Conservation (phyloP, 1,140 invertebrate genomes). For the Drosophila repletoides region DNA sequence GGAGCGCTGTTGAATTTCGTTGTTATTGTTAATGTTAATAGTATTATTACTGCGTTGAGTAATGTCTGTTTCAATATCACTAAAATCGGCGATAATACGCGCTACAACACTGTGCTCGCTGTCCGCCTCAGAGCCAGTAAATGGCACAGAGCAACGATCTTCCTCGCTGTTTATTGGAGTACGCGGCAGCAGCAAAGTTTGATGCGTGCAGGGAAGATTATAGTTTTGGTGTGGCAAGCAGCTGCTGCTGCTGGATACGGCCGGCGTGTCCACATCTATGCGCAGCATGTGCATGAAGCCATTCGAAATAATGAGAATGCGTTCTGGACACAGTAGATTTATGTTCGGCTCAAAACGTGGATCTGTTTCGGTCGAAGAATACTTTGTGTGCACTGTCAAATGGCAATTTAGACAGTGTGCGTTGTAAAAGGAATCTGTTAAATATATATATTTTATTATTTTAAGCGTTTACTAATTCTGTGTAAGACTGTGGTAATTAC, state of each 20-base stretch:
- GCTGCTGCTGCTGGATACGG: slow-evolving; percentile 36
- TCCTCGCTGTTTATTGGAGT: slow-evolving; percentile 50
- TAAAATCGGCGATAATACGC: slow-evolving; percentile 79
- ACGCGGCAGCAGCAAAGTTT: slow-evolving; percentile 44
- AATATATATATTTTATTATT: background rate
- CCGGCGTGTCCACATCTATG: slow-evolving; percentile 67
- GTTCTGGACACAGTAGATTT: slow-evolving; percentile 77
- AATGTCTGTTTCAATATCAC: slow-evolving; percentile 75
- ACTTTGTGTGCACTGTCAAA: slow-evolving; percentile 82
- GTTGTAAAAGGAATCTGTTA: slow-evolving; percentile 70
- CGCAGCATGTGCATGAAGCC: slow-evolving; percentile 81
- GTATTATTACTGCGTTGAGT: slow-evolving; percentile 41
- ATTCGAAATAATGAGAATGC: slow-evolving; percentile 77
- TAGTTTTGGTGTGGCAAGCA: slow-evolving; percentile 45
- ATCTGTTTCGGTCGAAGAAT: slow-evolving; percentile 76
- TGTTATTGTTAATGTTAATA: slow-evolving; percentile 32
- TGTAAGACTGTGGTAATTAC: slow-evolving; percentile 44
- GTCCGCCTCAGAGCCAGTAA: slow-evolving; percentile 57
- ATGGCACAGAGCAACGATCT: slow-evolving; percentile 49
- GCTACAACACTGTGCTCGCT: slow-evolving; percentile 77
- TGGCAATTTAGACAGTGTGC: slow-evolving; percentile 79
- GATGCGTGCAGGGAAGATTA: slow-evolving; percentile 32
- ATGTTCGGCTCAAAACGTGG: slow-evolving; percentile 72
- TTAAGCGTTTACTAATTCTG: background rate
- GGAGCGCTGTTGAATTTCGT: slow-evolving; percentile 18